A percentile compares a stretch with the other conserved stretches of the same genome.
These are phyloP conservation scores for Otus sunia DNA, from an alignment of 2,113 vertebrate genomes.

Conservation along the genomic window DNA sequence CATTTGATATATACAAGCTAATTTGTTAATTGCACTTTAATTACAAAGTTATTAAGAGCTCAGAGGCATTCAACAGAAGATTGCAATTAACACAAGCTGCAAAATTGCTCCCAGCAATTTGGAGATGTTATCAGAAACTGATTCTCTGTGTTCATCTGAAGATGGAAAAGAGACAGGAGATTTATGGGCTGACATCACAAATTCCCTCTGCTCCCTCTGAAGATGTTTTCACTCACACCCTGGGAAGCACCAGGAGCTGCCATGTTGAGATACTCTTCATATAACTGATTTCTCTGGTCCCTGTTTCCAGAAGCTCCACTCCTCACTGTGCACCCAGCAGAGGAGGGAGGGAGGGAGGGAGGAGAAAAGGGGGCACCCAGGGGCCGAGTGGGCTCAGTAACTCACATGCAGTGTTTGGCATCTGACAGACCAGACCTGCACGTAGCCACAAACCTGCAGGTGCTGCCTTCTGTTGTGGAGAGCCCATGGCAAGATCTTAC, in stretches of 20 bases:
- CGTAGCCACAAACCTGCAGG: neutral
- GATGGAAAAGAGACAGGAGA: slow-evolving; percentile 36
- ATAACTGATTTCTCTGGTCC: neutral
- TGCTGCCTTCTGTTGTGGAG: neutral
- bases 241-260: neutral
- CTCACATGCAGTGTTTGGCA: neutral
- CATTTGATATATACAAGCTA: slow-evolving; percentile 68
- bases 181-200: slow-evolving; percentile 28
- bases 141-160: neutral
- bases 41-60: slow-evolving; percentile 74
- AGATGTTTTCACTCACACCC: neutral
- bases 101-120: slow-evolving; percentile 63
- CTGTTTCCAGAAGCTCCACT: neutral
- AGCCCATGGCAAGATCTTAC: neutral
- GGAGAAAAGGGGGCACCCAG: neutral
- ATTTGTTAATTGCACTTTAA: slow-evolving; percentile 77
- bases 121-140: slow-evolving; percentile 61
- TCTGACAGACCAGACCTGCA: neutral
- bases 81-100: slow-evolving; percentile 62
- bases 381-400: neutral
- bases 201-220: neutral
- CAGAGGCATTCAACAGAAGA: slow-evolving; percentile 62
- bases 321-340: rapidly evolving
- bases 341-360: neutral
- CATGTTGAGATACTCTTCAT: neutral